Base-by-base conservation (phyloP, 1,140 invertebrate species). In the Bombus difficillimus region DNA sequence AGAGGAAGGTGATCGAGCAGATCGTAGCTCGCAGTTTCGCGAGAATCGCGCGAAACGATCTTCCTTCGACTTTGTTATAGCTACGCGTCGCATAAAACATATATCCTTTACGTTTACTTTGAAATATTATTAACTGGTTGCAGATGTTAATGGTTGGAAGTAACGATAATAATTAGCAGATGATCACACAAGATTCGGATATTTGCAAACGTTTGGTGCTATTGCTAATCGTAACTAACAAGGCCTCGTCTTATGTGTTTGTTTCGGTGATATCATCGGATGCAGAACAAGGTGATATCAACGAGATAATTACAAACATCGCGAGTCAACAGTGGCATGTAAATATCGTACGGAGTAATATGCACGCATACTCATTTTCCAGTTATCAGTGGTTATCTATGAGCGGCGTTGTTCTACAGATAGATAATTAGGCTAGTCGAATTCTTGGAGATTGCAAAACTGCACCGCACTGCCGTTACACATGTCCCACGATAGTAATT, bases 401-500 rank as follows among this genome's bases (percentile, higher is more conserved):
- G 2, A 32, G 2, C 59, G 18, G 32, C 34, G 71, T 74, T 66
- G 59, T 47, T 59, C 57, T 39, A 41, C n/a, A 34, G 59, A 5
- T 34, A 85, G 69, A 85, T 80, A 80, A 85, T 25, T 53, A 37
- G 1, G 43, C 34, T 62, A 22, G 39, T 39, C 53, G 62, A 86
- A 66, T 79, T 79, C 81, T 84, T 84, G 43, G 1, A 10, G 59
- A 86, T 86, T 79, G 81, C 75, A 53, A 71, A 85, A 88, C 74
- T n/a, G 43, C 37, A 68, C 5, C 41, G 59, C 39, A 34, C 10
- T 9, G 78, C 22, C 34, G 25, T 37, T 39, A n/a, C 73, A 25
- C 74, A 81, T 69, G 83, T 84, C 64, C 82, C 85, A 41, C 43
- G 77, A 80, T 69, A 85, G 79, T 88, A 92, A 92, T 92, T 92